Evolutionary conservation across 1,140 invertebrate genomes (phyloP), one percentile per base, ranked within the genome.

Genomic region (Varroa destructor): DNA sequence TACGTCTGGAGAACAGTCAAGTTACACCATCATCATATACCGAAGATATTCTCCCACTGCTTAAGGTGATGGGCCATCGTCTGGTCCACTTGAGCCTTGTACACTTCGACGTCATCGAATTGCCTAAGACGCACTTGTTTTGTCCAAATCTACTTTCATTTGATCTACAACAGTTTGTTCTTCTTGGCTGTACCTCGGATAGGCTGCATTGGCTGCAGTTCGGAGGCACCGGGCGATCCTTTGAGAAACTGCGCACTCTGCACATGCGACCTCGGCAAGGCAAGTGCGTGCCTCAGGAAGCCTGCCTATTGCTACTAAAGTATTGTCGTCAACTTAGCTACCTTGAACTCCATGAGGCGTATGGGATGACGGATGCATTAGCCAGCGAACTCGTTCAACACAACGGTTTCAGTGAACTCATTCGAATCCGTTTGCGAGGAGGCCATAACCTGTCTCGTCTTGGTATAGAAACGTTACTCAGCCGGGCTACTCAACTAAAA

Each of bases 31-130:
- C 61, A 46, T 67, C 61, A 37, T 67, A 67, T 37, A 67, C 61
- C 12, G 61, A 67, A 12, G 61, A 67, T 2, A 40, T 67, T 46
- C 37, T 67, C 14, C 61, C 61, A 43, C 61, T 67, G 12, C 36
- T 67, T 12, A 40, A 37, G 8, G 61, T 4, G 40, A 67, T 67
- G 10, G 61, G 61, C 37, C 61, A n/a, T 12, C 40, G 46, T 46
- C 61, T 67, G 12, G 40, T 43, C 40, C 61, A 67, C 46, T 46
- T 67, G 12, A 40, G 61, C 40, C 61, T 67, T 46, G 14, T 67
- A 12, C 61, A 67, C 46, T 67, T 67, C 37, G 61, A 67, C 36
- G 61, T 67, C n/a, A 67, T 67, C 61, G 61, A 67, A 37, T 46
- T 67, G 12, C 37, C 61, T 40, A 67, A 40, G 46, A 67, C 61